Evolutionary conservation across 1,140 invertebrate genomes (phyloP).

Genomic region (Zaprionus ghesquierei): DNA sequence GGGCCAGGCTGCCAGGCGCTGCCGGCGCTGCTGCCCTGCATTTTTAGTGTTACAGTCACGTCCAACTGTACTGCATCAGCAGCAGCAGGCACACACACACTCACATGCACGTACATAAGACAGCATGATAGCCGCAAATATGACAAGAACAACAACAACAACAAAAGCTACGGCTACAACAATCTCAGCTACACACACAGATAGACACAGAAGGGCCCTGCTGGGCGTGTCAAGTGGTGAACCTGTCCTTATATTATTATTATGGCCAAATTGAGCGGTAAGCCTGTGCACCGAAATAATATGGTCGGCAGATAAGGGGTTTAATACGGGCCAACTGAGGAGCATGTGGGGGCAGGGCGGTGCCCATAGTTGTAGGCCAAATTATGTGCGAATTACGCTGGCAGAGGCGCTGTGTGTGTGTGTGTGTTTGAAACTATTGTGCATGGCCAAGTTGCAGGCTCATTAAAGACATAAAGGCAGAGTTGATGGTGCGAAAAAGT

Average conservation of each 20-base stretch:
- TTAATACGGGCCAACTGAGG: neutral
- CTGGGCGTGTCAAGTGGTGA: conserved; percentile 58
- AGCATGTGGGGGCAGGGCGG: neutral
- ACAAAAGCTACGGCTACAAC: conserved; percentile 6
- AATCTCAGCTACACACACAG: conserved; percentile 13
- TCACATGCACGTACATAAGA: conserved; percentile 20
- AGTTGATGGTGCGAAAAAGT: neutral
- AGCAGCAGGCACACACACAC: conserved; percentile 11
- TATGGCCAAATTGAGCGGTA: conserved; percentile 61
- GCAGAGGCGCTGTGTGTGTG: neutral
- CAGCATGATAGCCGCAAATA: conserved; percentile 66
- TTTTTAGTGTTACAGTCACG: conserved; percentile 68
- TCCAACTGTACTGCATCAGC: conserved; percentile 40
- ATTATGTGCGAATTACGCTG: neutral
- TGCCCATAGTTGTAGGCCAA: neutral
- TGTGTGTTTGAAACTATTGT: neutral
- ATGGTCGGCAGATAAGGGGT: conserved; percentile 26
- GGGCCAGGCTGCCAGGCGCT: neutral
- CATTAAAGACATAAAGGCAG: neutral
- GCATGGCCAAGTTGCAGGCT: neutral
- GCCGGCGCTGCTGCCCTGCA: conserved; percentile 21
- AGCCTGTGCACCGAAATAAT: conserved; percentile 51
- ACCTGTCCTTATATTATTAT: conserved; percentile 62
- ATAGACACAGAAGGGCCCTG: conserved; percentile 17
- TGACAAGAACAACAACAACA: conserved; percentile 47